Evolutionary conservation across 2,113 vertebrate genomes (phyloP), one percentile per base, ranked within the genome.

Genomic region (Corythaixoides concolor): DNA sequence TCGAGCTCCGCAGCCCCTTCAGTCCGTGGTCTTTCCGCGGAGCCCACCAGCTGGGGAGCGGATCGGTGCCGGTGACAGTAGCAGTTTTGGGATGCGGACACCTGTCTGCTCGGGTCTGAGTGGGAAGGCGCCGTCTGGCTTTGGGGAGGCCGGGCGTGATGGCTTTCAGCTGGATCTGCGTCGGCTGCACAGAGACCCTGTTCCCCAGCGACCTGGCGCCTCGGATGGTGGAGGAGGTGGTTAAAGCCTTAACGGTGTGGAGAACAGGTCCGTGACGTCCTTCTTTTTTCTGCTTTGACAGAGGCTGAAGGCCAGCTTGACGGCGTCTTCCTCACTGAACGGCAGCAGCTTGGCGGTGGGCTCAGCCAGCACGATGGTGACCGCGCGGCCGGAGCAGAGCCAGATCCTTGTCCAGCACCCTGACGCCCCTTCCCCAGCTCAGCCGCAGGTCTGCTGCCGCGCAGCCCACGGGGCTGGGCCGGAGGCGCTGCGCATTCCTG

Each of bases 301-400:
- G 99, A 98, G 99, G 97, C 97, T 99, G 97, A 99, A 99, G 98
- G 99, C 99, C 80, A 99, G 98, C 7, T 97, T 99, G 96, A 98
- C 99, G 9, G 98, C 98, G 1, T 98, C 99, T 1, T 98, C 98
- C 84, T 97, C 99, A 9, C 98, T 99, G 9, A 98, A 98, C 33
- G 98, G 99, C 79, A 97, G 98, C 49, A 96, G 97, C 45, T 92
- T 98, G 95, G 97, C 98, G 90, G 96, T 97, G 32, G 98, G 98
- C 91, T 98, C 99, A 20, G 98, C 98, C 96, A 99, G 99, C 97
- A 99, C 98, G 24, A 99, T 99, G 99, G 99, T 99, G 81, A 98
- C 98, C 2, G 98, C 99, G 12, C 99, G 98, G 47, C 98, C 98
- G 18, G 99, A 99, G 93, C 99, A 99, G 95, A 99, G 99, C 90